Evolutionary conservation across 2,888 invertebrate genomes (phyloP).

Genomic region (Branchinecta sandiegonensis): DNA sequence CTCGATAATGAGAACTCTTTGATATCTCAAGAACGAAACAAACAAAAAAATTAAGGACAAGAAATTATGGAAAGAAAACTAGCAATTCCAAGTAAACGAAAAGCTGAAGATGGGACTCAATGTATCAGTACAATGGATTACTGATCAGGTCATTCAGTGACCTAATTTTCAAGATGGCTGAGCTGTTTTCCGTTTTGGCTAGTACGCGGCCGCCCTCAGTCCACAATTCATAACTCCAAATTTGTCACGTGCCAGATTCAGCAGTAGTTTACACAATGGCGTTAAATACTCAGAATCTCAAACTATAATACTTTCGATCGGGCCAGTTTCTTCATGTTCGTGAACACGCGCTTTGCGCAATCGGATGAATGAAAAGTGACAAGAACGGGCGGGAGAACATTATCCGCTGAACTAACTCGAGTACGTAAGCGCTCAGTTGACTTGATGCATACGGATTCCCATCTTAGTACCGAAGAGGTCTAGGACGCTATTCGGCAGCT

Average conservation of each 20-base stretch:
- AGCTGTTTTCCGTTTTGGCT: neutral
- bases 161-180: conserved; percentile 11
- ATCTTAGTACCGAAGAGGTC: neutral
- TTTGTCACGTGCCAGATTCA: neutral
- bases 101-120: neutral
- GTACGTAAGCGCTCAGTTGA: neutral
- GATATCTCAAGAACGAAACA: conserved; percentile 11
- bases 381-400: neutral
- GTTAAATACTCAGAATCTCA: conserved; percentile 1
- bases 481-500: neutral
- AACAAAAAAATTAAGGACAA: neutral
- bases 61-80: neutral
- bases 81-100: neutral
- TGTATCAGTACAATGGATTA: neutral
- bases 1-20: conserved; percentile 8
- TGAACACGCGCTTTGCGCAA: neutral
- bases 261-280: neutral
- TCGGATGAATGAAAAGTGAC: neutral
- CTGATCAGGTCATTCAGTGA: conserved; percentile 14
- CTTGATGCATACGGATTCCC: neutral
- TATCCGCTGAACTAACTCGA: neutral
- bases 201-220: neutral
- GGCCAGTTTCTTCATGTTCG: neutral
- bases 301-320: neutral
- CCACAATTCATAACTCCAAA: no score